Conservation (phyloP, 2,113 vertebrate species). For the Eclectus roratus region DNA sequence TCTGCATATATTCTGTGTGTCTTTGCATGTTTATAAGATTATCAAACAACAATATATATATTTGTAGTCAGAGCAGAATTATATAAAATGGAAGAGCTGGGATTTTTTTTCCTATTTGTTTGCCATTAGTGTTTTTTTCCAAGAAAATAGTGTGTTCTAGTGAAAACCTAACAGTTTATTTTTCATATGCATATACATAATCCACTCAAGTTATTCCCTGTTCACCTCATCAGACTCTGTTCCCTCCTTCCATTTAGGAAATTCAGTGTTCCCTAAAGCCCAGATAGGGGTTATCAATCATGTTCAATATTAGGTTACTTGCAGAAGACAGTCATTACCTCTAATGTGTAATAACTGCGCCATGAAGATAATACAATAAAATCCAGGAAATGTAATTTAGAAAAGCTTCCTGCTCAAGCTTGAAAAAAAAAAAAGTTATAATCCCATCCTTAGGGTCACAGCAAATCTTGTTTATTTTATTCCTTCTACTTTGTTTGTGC, state of each 20-base stretch:
- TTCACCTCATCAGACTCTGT: background rate
- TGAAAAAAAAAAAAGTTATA: constrained; percentile 55
- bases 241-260: constrained; percentile 35
- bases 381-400: constrained; percentile 75
- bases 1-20: background rate
- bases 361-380: constrained; percentile 76
- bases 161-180: background rate
- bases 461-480: constrained; percentile 48
- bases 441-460: constrained; percentile 65
- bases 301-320: constrained; percentile 73
- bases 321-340: constrained; percentile 75
- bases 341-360: constrained; percentile 78
- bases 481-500: constrained; percentile 51
- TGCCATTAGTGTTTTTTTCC: background rate
- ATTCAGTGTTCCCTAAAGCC: constrained; percentile 52
- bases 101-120: background rate
- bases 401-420: constrained; percentile 66
- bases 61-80: background rate
- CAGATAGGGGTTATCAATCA: constrained; percentile 63
- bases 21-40: background rate
- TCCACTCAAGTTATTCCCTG: constrained; percentile 3
- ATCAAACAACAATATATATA: background rate
- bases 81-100: background rate
- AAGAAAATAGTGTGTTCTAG: background rate
- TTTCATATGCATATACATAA: background rate